A percentile compares a stretch with the other conserved stretches of the same genome.
These are phyloP conservation scores for Podotricha telesiphe DNA, from an alignment of 2,888 invertebrate genomes.

Conservation along the genomic window DNA sequence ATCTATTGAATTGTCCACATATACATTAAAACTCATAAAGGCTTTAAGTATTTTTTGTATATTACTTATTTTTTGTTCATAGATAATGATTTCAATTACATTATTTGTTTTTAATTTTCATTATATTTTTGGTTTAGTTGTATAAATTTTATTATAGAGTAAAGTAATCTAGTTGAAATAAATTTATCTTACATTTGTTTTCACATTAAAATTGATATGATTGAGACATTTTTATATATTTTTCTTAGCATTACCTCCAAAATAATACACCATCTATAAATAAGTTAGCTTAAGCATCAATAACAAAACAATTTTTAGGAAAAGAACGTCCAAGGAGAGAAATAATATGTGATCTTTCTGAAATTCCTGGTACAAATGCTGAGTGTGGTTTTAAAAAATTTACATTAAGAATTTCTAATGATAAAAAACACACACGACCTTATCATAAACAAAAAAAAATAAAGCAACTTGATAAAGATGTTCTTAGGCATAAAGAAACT, in stretches of 20 bases:
- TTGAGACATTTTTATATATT: too few species aligned
- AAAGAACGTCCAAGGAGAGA: slow-evolving; percentile 52
- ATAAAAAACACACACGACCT: slow-evolving; percentile 53
- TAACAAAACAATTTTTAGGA: slow-evolving; percentile 51
- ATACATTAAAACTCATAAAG: too few species aligned
- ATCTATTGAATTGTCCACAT: too few species aligned
- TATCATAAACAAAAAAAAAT: slow-evolving; percentile 59
- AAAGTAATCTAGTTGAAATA: neutral
- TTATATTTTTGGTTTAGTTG: neutral
- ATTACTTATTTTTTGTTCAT: neutral
- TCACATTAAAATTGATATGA: neutral
- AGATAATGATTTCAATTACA: neutral
- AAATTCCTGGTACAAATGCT: slow-evolving; percentile 65
- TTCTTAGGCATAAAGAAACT: slow-evolving; percentile 51
- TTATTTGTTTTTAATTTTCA: neutral
- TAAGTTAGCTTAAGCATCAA: slow-evolving; percentile 24
- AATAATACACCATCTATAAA: neutral
- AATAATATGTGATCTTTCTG: slow-evolving; percentile 59
- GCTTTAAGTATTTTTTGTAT: neutral
- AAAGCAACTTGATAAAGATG: slow-evolving; percentile 51
- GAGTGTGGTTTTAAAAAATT: slow-evolving; percentile 54
- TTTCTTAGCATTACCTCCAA: neutral
- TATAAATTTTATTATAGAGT: neutral
- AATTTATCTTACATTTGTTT: neutral
- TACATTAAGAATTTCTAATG: slow-evolving; percentile 49